A percentile compares a stretch with the other conserved stretches of the same genome.
Evolutionary conservation across 2,797 vertebrate species (phyloP).

Genomic region (Peromyscus nudipes): DNA sequence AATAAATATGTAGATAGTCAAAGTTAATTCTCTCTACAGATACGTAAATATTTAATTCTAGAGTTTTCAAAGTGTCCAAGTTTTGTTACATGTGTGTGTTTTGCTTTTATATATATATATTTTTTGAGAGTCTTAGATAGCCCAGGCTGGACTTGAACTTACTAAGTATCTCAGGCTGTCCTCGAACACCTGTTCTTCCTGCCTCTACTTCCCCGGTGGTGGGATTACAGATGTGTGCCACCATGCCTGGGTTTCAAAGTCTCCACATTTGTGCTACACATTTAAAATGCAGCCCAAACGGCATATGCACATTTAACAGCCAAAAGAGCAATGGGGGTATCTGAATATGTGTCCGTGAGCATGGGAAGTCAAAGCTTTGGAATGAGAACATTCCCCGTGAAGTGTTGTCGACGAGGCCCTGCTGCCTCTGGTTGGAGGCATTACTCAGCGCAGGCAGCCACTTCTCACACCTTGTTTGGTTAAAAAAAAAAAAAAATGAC

Average conservation of each 20-base stretch:
- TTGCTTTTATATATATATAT: neutral
- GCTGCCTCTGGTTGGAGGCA: neutral
- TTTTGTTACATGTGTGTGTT: neutral
- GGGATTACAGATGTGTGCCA: neutral
- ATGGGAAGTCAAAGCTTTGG: neutral
- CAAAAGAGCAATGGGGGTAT: neutral
- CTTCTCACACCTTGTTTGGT: neutral
- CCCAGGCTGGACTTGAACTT: neutral
- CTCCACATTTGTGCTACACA: neutral
- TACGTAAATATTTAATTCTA: neutral
- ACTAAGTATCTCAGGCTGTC: neutral
- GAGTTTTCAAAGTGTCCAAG: neutral
- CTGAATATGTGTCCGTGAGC: neutral
- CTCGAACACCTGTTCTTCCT: neutral
- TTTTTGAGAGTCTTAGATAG: neutral
- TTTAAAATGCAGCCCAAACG: neutral
- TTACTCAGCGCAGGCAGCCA: neutral
- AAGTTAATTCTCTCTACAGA: neutral
- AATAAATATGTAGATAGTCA: neutral
- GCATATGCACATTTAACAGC: neutral
- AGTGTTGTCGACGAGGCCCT: neutral
- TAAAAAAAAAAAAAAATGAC: neutral
- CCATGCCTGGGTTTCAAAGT: neutral
- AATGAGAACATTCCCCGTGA: accelerated
- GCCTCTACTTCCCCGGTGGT: neutral